Evolutionary conservation across 2,113 vertebrate species (phyloP).

Genomic region (Leuciscus idus): DNA sequence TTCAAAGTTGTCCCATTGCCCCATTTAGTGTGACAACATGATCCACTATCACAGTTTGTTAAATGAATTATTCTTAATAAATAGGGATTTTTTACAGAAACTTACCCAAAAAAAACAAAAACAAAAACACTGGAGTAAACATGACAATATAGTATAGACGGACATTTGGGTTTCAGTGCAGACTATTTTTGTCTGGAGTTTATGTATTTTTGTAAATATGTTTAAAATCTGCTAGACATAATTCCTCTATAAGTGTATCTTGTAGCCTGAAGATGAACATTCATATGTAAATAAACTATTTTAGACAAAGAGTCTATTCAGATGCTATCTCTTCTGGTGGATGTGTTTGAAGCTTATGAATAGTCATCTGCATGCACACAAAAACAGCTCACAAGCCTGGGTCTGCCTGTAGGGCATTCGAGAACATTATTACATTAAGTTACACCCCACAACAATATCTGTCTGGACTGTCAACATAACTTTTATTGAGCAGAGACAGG

Average conservation of each 20-base stretch:
- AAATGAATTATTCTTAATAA: background rate
- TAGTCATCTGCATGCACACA: background rate
- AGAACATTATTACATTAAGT: background rate
- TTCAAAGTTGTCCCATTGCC: background rate
- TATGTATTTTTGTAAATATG: slow-evolving; percentile 22
- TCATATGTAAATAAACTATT: background rate
- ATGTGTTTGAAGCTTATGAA: background rate
- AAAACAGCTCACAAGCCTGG: background rate
- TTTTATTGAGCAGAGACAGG: background rate
- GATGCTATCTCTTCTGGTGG: background rate
- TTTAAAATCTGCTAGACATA: background rate
- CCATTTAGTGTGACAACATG: background rate
- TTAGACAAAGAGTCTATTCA: background rate
- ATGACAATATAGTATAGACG: background rate
- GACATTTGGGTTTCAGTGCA: background rate
- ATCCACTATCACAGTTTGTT: background rate
- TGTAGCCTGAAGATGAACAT: background rate
- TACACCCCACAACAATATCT: background rate
- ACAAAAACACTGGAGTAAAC: background rate
- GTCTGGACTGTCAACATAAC: background rate
- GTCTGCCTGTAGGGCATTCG: background rate
- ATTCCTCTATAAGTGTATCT: background rate
- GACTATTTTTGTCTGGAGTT: background rate
- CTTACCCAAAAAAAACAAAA: background rate
- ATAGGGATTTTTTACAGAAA: background rate